These are phyloP conservation scores for Phoenicopterus ruber DNA, from an alignment of 2,113 vertebrate species.

Conservation along the genomic window DNA sequence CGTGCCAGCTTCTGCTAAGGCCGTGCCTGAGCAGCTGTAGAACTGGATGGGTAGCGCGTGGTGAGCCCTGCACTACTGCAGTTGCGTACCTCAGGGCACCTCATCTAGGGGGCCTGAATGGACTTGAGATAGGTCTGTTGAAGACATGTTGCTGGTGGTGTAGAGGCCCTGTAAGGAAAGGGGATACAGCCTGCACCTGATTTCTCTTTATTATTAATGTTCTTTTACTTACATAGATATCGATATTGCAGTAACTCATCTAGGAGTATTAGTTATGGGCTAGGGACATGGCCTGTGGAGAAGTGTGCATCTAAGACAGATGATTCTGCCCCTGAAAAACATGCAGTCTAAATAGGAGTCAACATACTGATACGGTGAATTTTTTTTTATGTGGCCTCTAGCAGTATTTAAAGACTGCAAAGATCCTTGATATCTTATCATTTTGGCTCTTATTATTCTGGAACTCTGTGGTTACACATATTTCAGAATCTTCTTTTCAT, in stretches of 20 bases:
- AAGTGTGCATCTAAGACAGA: background rate
- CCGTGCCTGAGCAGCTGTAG: background rate
- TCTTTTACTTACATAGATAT: background rate
- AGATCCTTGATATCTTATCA: background rate
- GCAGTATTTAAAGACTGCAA: background rate
- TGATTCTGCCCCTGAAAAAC: background rate
- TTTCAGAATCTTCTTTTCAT: conserved; percentile 41
- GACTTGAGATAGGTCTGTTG: background rate
- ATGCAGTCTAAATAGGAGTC: background rate
- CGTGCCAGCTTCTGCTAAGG: background rate
- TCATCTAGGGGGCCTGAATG: background rate
- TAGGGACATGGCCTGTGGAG: background rate
- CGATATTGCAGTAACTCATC: background rate
- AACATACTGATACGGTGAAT: background rate
- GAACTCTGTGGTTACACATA: conserved; percentile 13
- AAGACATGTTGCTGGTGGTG: background rate
- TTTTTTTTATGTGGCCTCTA: background rate
- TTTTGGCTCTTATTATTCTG: background rate
- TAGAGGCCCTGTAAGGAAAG: background rate
- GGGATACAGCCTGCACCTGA: background rate
- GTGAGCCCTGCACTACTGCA: background rate
- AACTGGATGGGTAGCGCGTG: background rate
- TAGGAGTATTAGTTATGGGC: background rate
- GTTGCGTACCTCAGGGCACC: background rate
- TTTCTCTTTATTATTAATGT: background rate